Evolutionary conservation across 2,797 vertebrate species (phyloP).

Genomic region (Scleropages formosus): DNA sequence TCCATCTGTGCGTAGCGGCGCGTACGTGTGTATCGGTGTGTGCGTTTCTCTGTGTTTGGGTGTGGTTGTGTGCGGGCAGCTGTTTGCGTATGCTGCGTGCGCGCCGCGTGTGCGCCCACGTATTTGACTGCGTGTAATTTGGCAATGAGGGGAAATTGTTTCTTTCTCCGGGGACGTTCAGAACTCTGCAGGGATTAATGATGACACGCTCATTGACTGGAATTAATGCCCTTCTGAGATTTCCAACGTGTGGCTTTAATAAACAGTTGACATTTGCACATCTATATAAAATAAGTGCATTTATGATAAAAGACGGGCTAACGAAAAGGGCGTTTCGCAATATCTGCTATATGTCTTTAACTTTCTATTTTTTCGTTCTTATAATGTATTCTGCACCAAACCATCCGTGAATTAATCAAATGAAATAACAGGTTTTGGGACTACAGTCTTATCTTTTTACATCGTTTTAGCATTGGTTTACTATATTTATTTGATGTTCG

Average conservation of each 20-base stretch:
- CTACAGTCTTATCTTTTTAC: no score
- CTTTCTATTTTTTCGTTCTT: not conserved
- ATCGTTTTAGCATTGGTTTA: no score
- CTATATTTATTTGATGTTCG: no score
- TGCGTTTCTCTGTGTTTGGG: not conserved
- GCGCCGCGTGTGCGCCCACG: constrained; percentile 24
- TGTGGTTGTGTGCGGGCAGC: not conserved
- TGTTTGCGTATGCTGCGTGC: constrained; percentile 23
- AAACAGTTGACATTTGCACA: constrained; percentile 26
- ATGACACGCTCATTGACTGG: constrained; percentile 50
- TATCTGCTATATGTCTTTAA: not conserved
- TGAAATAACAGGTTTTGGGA: no score
- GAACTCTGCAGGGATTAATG: constrained; percentile 49
- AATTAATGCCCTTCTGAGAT: constrained; percentile 47
- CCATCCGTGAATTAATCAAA: no score
- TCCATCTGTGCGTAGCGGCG: not conserved
- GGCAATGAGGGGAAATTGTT: constrained; percentile 25
- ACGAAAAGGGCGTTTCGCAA: constrained; percentile 2
- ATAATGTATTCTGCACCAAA: not conserved
- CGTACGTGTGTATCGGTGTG: not conserved
- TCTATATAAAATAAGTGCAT: constrained; percentile 17
- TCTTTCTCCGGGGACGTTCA: constrained; percentile 43
- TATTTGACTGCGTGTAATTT: constrained; percentile 44
- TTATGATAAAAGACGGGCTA: constrained; percentile 10
- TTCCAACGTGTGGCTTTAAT: constrained; percentile 28